phyloP scores from a whole-genome alignment of 2,797 vertebrate genomes.

The Coluber constrictor region DNA sequence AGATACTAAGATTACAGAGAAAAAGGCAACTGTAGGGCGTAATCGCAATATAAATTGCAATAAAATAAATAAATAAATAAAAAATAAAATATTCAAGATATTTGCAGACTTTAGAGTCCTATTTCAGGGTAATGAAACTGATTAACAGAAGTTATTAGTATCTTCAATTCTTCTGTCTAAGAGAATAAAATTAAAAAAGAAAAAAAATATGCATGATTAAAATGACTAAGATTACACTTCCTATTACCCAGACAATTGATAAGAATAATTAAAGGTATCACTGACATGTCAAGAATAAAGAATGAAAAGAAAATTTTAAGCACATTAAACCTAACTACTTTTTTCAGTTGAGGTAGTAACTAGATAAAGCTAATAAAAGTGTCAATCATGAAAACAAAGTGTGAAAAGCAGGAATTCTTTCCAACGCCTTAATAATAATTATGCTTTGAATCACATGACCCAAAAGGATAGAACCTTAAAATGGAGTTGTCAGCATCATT shows the following conservation, averaged over 20 bases:
- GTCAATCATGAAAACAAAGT: constrained; percentile 1
- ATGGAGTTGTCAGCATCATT: not conserved
- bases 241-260: constrained; percentile 26
- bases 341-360: not conserved
- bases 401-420: not conserved
- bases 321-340: constrained; percentile 3
- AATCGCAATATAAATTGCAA: too few species aligned
- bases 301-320: not conserved
- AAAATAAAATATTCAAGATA: not conserved
- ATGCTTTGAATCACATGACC: not conserved
- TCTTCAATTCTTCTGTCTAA: not conserved
- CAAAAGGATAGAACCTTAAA: not conserved
- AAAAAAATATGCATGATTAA: constrained; percentile 18
- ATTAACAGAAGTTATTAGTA: constrained; percentile 1
- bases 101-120: not conserved
- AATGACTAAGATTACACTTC: not conserved
- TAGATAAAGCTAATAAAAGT: not conserved
- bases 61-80: too few species aligned
- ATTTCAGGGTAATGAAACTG: not conserved
- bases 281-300: not conserved
- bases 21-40: not conserved
- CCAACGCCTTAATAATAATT: not conserved
- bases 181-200: not conserved
- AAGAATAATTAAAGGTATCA: constrained; percentile 14
- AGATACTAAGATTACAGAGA: not conserved